Conservation (phyloP, 2,888 invertebrate species). For the Phragmatobia fuliginosa region DNA sequence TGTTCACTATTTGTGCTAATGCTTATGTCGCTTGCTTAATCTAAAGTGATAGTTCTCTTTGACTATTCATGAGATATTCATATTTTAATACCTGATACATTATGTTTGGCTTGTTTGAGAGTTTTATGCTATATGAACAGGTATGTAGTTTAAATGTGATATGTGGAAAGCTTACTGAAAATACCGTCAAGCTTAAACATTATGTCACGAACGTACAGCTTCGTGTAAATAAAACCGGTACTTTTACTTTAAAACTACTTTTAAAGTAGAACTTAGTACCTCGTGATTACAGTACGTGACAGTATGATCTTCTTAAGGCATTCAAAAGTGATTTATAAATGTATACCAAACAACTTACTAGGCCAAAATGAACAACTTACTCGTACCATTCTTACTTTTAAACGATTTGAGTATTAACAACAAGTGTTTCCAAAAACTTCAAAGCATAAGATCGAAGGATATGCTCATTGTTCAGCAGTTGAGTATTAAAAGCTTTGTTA, state of each 20-base stretch:
- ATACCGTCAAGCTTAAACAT: not conserved
- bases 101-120: not conserved
- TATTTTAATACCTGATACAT: not conserved
- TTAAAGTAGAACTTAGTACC: not conserved
- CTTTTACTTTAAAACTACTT: not conserved
- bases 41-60: constrained; percentile 5
- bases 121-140: no score
- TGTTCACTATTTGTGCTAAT: not conserved
- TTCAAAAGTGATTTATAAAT: no score
- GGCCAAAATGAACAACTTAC: not conserved
- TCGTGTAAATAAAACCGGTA: not conserved
- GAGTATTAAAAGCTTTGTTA: no score
- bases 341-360: not conserved
- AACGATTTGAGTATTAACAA: not conserved
- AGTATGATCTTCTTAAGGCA: not conserved
- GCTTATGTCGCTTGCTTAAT: constrained; percentile 6
- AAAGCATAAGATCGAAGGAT: no score
- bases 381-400: not conserved
- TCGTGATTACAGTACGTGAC: no score
- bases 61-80: constrained; percentile 1
- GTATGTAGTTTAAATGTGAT: no score
- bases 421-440: no score
- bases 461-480: no score
- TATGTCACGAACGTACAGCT: not conserved
- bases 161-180: no score